These are phyloP conservation scores for Zophobas morio DNA, from an alignment of 1,140 invertebrate genomes.

Conservation along the genomic window DNA sequence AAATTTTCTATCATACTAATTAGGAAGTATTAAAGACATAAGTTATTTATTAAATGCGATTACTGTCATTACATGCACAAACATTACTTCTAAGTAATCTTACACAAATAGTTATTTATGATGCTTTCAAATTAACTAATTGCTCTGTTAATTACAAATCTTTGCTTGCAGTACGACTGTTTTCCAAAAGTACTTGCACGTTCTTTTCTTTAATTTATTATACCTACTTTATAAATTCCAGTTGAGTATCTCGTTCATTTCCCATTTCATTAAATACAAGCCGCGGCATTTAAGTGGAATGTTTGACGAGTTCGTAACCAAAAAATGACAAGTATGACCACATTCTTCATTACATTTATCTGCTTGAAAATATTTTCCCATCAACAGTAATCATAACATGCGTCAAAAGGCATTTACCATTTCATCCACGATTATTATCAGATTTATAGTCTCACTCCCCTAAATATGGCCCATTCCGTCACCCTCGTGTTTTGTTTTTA, in stretches of 20 bases:
- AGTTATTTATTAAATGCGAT: no score
- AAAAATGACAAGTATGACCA: slow-evolving; percentile 2
- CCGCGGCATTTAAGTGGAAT: neutral
- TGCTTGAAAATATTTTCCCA: neutral
- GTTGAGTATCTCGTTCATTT: neutral
- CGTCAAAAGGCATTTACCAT: slow-evolving; percentile 26
- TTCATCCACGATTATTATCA: slow-evolving; percentile 20
- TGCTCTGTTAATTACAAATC: no score
- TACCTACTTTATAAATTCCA: no score
- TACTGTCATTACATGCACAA: no score
- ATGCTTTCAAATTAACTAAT: no score
- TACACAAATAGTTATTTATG: no score
- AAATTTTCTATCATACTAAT: no score
- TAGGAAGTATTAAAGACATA: no score
- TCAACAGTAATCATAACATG: neutral
- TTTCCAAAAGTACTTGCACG: no score
- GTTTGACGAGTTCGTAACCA: neutral
- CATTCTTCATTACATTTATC: slow-evolving; percentile 7
- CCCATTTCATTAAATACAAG: neutral
- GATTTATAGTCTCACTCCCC: slow-evolving; percentile 12
- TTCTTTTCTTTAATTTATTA: no score
- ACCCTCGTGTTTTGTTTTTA: neutral
- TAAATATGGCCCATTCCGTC: slow-evolving; percentile 1
- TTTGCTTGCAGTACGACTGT: no score
- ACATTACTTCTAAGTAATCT: no score